These are phyloP conservation scores for Podarcis muralis DNA, from an alignment of 2,113 vertebrate species.

Conservation along the genomic window DNA sequence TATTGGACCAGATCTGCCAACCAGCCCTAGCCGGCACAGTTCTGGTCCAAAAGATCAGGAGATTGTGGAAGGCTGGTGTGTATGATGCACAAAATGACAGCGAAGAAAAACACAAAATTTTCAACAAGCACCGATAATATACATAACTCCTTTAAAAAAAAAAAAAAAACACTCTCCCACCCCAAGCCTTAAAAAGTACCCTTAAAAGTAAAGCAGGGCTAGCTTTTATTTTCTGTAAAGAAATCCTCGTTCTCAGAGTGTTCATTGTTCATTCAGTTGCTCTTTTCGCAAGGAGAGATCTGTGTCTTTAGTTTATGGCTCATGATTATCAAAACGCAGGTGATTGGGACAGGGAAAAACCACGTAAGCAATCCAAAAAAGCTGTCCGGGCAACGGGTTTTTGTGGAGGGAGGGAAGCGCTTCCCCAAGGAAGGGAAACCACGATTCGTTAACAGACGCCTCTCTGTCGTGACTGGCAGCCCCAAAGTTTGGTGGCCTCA, in stretches of 20 bases:
- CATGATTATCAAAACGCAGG: conserved; percentile 27
- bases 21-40: too few species aligned
- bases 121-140: conserved; percentile 6
- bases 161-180: background rate
- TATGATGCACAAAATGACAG: background rate
- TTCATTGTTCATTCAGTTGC: fast-evolving
- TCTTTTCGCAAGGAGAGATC: background rate
- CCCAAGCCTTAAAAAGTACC: background rate
- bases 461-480: too few species aligned
- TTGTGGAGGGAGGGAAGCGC: background rate
- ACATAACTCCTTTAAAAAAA: background rate
- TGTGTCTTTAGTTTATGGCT: fast-evolving
- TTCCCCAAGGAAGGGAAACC: background rate
- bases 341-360: fast-evolving
- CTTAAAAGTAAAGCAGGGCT: background rate
- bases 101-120: background rate
- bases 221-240: fast-evolving
- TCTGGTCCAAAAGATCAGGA: background rate
- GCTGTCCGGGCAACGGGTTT: background rate
- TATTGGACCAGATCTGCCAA: background rate
- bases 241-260: background rate
- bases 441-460: background rate
- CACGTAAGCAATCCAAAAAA: background rate
- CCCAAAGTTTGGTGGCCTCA: background rate
- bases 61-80: background rate